Conservation (phyloP, 2,888 invertebrate genomes). For the Andrena praecox region DNA sequence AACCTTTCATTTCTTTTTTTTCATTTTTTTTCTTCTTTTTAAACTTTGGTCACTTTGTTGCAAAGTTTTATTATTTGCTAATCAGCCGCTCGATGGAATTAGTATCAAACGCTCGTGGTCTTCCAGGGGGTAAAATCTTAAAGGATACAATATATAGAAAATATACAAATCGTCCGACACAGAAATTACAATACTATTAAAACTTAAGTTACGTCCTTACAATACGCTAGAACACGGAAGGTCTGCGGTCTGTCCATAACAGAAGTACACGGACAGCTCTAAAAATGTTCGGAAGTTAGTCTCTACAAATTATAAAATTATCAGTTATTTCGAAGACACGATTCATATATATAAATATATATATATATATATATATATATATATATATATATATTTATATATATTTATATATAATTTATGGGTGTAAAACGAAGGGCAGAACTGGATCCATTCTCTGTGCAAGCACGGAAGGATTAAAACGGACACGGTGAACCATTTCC, state of each 20-base stretch:
- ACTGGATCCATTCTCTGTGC: conserved; percentile 29
- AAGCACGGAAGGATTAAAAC: conserved; percentile 41
- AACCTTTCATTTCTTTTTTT: conserved; percentile 26
- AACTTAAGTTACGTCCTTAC: conserved; percentile 64
- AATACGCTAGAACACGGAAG: conserved; percentile 60
- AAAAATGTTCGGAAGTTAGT: conserved; percentile 47
- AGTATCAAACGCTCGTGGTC: conserved; percentile 57
- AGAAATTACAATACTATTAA: conserved; percentile 63
- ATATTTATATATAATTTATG: conserved; percentile 5
- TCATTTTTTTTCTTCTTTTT: conserved; percentile 27
- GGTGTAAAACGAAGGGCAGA: conserved; percentile 23
- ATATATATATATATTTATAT: background rate
- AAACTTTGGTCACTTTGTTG: conserved; percentile 79
- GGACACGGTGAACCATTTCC: conserved; percentile 49
- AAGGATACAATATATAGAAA: conserved; percentile 62
- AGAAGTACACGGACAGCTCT: conserved; percentile 24
- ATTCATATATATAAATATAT: background rate
- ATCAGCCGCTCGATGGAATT: conserved; percentile 57
- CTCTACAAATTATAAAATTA: conserved; percentile 52
- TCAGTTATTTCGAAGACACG: conserved; percentile 37
- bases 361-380: too few relatives aligned
- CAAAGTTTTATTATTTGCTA: conserved; percentile 69
- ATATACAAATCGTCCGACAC: conserved; percentile 68
- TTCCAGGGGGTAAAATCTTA: conserved; percentile 48
- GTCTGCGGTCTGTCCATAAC: conserved; percentile 29